Base-by-base conservation (phyloP, 2,888 invertebrate species). In the Meiosimyza platycephala region DNA sequence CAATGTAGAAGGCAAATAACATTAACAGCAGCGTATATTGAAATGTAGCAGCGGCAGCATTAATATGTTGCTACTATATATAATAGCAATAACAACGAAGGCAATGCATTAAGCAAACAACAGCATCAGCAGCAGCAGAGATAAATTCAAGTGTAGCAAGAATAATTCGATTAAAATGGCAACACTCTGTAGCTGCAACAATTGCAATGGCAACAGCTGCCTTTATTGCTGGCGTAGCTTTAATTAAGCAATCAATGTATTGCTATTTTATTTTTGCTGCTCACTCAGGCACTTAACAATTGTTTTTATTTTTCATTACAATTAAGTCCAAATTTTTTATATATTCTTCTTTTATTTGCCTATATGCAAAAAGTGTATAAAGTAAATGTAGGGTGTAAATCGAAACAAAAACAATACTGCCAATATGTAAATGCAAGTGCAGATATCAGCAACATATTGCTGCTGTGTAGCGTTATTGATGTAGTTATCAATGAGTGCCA, bases 161-260 rank as follows among this genome's bases (percentile, higher is more conserved):
- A 57, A 28, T 57, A 28, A 57, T 57, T 57, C 22, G 28, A 57
- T 57, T 57, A 57, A 22, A 57, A 11, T 18, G 57, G 57, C 57
- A 57, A 57, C 28, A 57, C 57, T 57, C 18, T 11, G 22, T 55
- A 22, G 57, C 7, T 9, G 40, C 40, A 9, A 9, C 40, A 40
- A 40, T 2, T 40, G 40, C 40, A 40, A 40, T 5, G 9, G 9
- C 40, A 9, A 40, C 40, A 40, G 40, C 40, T 40, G 40, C 40
- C 40, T 13, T 28, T 55, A 55, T 55, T 57, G 57, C 15, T 57
- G 57, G 22, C 28, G 28, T 22, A 15, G 22, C 13, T 18, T 22
- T 57, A 57, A 57, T 57, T 57, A 57, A 57, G 57, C 57, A 57
- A 57, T 57, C 57, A 57, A 57, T 18, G 28, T 57, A 11, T 57